Base-by-base conservation (phyloP, 2,888 invertebrate genomes). In the Zaprionus lineosus region DNA sequence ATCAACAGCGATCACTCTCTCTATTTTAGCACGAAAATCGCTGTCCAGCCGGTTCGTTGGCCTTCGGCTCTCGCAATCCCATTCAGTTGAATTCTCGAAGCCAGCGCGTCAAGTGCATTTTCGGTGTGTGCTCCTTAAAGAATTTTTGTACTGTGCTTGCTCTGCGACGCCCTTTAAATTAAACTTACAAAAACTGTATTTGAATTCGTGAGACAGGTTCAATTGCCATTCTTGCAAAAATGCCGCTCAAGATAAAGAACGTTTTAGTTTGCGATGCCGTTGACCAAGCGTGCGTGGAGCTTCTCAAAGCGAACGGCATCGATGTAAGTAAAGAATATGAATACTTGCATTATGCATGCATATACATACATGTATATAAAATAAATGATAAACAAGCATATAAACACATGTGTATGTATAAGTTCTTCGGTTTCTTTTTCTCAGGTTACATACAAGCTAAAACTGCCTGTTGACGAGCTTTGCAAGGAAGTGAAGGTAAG, bases 191-290 rank as follows among this genome's bases (percentile, higher is more conserved):
- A 18, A 12, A 39, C 58, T 47, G 26, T 11, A 29, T 41, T 37
- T 37, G 16, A 12, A 14, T 39, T 46, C 24, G 12, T 8, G 2
- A 34, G 28, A 14, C 16, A n/a, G n/a, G n/a, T n/a, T n/a, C n/a
- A n/a, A 3, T 19, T 31, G 16, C n/a, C n/a, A n/a, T 19, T 28
- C 8, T 51, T 33, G 56, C 7, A 24, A 65, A 36, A 16, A 92
- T 93, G 92, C 91, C 88, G 60, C 89, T 94, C 83, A 90, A 93
- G 66, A 93, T 97, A 52, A 93, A 93, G 85, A 94, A 93, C 68
- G 97, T 98, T 55, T 91, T 99, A 53, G 94, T 99, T 72, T 96
- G 97, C 78, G 99, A 99, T 90, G 96, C 97, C 19, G 96, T 98
- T 1, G 97, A 98, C 86, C 91, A 93, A 12, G 93, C 94, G 69